These are phyloP conservation scores for Leguminivora glycinivorella DNA, from an alignment of 1,140 invertebrate genomes.

Conservation along the genomic window DNA sequence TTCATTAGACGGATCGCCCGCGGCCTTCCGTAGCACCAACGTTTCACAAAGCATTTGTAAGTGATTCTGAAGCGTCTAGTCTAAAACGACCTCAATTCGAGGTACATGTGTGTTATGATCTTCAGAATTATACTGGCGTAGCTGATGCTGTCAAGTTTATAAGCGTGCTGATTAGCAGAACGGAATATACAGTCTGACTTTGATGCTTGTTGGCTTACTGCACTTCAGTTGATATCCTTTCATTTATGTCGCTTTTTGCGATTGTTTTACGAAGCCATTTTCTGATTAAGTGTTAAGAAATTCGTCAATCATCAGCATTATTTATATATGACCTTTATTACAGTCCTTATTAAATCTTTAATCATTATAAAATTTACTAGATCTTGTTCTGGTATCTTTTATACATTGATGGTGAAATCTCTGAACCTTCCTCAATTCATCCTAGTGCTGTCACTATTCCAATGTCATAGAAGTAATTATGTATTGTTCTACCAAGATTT, in stretches of 20 bases:
- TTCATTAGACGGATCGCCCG: slow-evolving; percentile 76
- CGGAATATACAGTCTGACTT: slow-evolving; percentile 51
- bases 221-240: slow-evolving; percentile 63
- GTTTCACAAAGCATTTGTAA: slow-evolving; percentile 30
- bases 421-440: too few relatives aligned
- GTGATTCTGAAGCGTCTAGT: background rate
- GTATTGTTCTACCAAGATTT: too few relatives aligned
- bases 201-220: slow-evolving; percentile 55
- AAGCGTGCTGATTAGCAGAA: background rate
- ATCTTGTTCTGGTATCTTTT: too few relatives aligned
- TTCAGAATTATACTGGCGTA: background rate
- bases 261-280: background rate
- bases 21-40: slow-evolving; percentile 64
- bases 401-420: too few relatives aligned
- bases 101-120: background rate
- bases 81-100: background rate
- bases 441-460: too few relatives aligned
- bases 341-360: background rate
- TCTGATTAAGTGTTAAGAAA: background rate
- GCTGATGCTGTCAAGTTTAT: background rate
- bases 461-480: too few relatives aligned
- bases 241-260: slow-evolving; percentile 27
- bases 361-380: background rate
- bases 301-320: background rate
- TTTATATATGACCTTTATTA: background rate